phyloP scores from a whole-genome alignment of 2,888 invertebrate species.

The Cecidostiba fungosa region DNA sequence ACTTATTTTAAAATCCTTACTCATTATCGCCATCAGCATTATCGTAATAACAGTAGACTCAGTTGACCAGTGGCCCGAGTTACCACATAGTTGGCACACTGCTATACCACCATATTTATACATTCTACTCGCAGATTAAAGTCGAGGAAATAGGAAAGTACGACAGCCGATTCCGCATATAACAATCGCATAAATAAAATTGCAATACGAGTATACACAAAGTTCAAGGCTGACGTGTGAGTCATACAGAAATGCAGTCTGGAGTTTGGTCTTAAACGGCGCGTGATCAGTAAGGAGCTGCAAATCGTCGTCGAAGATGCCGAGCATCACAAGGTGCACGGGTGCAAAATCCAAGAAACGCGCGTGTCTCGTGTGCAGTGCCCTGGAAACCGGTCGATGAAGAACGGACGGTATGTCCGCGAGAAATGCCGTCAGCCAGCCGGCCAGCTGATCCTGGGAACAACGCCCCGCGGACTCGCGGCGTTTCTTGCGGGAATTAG shows the following conservation, averaged over 20 bases:
- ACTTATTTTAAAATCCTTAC: no score
- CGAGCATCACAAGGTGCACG: constrained; percentile 17
- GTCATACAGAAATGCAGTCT: not conserved
- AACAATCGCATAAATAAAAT: no score
- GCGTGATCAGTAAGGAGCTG: not conserved
- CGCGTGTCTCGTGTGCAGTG: not conserved
- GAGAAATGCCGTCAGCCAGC: constrained; percentile 76
- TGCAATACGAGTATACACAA: no score
- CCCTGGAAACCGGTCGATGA: constrained; percentile 75
- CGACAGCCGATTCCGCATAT: no score
- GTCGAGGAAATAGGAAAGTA: no score
- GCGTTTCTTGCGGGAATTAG: constrained; percentile 75
- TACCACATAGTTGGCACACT: no score
- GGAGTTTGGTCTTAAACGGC: not conserved
- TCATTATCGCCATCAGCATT: no score
- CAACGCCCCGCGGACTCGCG: constrained; percentile 73
- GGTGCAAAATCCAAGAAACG: constrained; percentile 54
- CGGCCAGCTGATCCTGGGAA: constrained; percentile 80
- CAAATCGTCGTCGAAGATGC: not conserved
- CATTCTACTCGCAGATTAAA: no score
- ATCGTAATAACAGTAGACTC: no score
- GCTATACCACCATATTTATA: no score
- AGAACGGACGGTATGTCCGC: constrained; percentile 76
- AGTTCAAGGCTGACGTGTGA: not conserved
- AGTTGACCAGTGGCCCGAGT: no score